Conservation (phyloP, 2,797 vertebrate species). For the Sebastes nivosus region DNA sequence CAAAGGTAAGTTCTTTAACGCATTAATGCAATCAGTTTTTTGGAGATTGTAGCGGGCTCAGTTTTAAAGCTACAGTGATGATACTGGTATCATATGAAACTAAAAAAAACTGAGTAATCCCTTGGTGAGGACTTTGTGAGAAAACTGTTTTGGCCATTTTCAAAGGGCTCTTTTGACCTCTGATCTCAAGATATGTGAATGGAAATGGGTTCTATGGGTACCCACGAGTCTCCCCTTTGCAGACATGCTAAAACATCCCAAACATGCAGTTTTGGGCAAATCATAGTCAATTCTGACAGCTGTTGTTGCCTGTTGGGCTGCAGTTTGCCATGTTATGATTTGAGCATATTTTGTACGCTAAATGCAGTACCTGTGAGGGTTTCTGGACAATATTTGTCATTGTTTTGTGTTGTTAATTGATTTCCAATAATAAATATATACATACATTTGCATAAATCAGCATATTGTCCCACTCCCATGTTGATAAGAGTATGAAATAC, state of each 20-base stretch:
- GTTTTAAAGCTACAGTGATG: too few species aligned
- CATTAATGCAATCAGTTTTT: too few species aligned
- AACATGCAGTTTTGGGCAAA: background rate
- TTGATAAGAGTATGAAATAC: background rate
- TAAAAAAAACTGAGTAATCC: background rate
- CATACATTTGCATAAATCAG: background rate
- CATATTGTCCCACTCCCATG: background rate
- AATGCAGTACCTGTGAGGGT: background rate
- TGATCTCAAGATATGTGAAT: background rate
- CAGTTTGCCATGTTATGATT: background rate
- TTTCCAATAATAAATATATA: background rate
- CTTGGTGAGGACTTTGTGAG: too few species aligned
- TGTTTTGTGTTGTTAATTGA: background rate
- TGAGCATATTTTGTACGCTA: background rate
- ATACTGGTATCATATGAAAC: too few species aligned
- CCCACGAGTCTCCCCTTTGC: background rate
- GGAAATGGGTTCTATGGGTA: background rate
- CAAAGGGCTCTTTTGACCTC: background rate
- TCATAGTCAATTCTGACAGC: background rate
- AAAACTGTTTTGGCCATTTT: too few species aligned
- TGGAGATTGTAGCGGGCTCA: background rate
- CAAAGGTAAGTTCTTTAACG: background rate
- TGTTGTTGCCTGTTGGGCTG: background rate
- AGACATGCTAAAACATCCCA: background rate
- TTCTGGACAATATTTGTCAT: background rate